phyloP scores from a whole-genome alignment of 2,113 vertebrate species.

The Austrofundulus limnaeus region DNA sequence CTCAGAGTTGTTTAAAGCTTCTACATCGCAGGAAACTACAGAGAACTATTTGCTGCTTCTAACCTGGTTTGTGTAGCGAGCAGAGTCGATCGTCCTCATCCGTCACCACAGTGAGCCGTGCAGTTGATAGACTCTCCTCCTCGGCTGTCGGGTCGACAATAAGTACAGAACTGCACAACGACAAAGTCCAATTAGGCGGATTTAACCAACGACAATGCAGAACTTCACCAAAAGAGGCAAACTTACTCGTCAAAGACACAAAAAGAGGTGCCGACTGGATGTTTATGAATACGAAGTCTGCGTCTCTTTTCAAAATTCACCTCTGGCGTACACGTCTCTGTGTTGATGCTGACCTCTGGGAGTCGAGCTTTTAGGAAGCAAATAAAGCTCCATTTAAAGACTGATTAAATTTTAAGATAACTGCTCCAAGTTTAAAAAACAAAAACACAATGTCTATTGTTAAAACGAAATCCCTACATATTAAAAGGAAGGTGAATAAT shows the following conservation, averaged over 20 bases:
- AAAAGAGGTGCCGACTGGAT: constrained; percentile 89
- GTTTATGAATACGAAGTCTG: constrained; percentile 82
- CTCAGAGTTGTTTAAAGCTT: neutral
- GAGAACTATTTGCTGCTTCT: constrained; percentile 3
- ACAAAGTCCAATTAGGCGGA: neutral
- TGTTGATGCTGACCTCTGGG: constrained; percentile 85
- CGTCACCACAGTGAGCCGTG: constrained; percentile 86
- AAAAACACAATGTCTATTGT: too few relatives aligned
- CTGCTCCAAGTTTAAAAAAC: neutral
- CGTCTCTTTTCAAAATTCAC: constrained; percentile 85
- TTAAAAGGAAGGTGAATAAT: neutral
- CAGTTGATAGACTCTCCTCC: constrained; percentile 88
- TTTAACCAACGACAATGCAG: neutral
- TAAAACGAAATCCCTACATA: too few relatives aligned
- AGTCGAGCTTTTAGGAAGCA: constrained; percentile 80
- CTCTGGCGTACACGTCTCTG: constrained; percentile 86
- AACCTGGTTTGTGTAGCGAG: constrained; percentile 93
- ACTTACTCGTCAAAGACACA: constrained; percentile 93
- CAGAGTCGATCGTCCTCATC: constrained; percentile 89
- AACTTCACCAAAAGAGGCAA: neutral
- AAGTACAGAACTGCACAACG: constrained; percentile 81
- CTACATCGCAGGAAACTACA: neutral
- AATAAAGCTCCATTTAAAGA: neutral
- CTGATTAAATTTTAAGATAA: neutral
- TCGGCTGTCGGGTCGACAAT: constrained; percentile 92